These are phyloP conservation scores for Neria commutata DNA, from an alignment of 2,888 invertebrate genomes.

Conservation along the genomic window DNA sequence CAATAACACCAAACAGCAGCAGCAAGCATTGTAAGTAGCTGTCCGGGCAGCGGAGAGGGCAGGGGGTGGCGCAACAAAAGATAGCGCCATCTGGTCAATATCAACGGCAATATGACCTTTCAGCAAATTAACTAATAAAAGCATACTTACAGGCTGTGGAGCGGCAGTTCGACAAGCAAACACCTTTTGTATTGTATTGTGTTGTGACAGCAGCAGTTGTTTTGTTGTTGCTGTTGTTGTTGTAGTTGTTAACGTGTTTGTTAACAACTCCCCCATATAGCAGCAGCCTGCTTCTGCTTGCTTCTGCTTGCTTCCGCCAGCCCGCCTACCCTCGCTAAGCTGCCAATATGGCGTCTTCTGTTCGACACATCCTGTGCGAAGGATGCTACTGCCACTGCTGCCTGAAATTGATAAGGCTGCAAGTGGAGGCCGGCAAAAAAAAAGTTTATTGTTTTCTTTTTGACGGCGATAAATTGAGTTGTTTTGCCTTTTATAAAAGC, in stretches of 20 bases:
- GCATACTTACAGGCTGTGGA: neutral
- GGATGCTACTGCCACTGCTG: neutral
- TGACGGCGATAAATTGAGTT: conserved; percentile 6
- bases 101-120: neutral
- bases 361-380: neutral
- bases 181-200: conserved; percentile 11
- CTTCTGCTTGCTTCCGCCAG: no score
- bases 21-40: neutral
- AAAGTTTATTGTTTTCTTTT: conserved; percentile 5
- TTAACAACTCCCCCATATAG: conserved; percentile 1
- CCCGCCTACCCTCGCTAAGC: no score
- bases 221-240: neutral
- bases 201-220: neutral
- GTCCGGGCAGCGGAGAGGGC: neutral
- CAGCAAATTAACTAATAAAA: conserved; percentile 11
- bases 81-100: neutral
- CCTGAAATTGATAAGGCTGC: neutral
- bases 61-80: neutral
- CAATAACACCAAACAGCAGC: neutral
- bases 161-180: neutral
- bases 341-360: conserved; percentile 16
- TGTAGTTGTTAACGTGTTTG: conserved; percentile 10
- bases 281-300: no score
- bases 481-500: neutral
- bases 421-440: neutral